Evolutionary conservation across 2,888 invertebrate species (phyloP), one percentile per base, ranked within the genome.

Genomic region (Xylota sylvarum): DNA sequence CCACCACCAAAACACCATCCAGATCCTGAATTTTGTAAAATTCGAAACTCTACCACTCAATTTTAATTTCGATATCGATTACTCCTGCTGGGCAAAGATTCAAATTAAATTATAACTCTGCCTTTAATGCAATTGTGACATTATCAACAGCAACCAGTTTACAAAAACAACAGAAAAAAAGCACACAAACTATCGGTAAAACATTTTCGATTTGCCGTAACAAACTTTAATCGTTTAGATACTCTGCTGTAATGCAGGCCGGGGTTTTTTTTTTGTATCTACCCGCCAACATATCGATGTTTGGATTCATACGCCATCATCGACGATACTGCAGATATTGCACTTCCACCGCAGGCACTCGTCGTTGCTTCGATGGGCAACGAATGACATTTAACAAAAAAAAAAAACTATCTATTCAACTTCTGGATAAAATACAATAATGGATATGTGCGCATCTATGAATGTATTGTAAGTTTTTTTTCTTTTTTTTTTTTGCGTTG

Each of bases 191-290:
- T 23, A 23, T 17, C 32, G 27, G 43, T 32, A 46, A 56, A 52
- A 10, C n/a, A 37, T 23, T 67, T 48, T 77, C 67, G 67, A 58
- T 60, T 58, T 67, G 58, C 56, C 19, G 30, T 48, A 58, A 32
- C 67, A 60, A 77, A 77, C 77, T 77, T 67, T 77, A 77, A 67
- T 77, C 77, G 77, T 77, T 77, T 30, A 56, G 76, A 67, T 67
- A 67, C 50, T 77, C 19, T 67, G 65, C 64, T 56, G 76, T 48
- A 76, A 74, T 43, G 76, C 58, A 35, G 55, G 32, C 43, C 55
- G 32, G 23, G 35, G 14, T 46, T 65, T 46, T 48, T 55, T 55
- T 17, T 10, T 19, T 5, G 19, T 32, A 37, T 19, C 37, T 14
- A 10, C 23, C 17, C 32, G 9, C 48, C 56, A 32, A 48, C 43